A percentile compares a stretch with the other conserved stretches of the same genome.
Evolutionary conservation across 2,888 invertebrate genomes (phyloP).

Genomic region (Elysia crispata): DNA sequence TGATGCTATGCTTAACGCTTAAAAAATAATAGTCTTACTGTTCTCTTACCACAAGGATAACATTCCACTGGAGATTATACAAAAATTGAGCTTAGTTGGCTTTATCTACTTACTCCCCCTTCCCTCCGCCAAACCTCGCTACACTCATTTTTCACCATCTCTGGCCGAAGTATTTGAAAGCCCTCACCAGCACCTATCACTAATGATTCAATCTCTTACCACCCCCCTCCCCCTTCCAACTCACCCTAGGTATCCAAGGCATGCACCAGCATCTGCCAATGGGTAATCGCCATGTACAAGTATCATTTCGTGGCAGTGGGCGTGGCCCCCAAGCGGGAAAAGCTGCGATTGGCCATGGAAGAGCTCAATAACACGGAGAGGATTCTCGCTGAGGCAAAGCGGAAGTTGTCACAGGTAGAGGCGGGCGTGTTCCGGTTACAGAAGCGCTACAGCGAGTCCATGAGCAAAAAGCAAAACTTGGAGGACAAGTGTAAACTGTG

Average conservation of each 20-base stretch:
- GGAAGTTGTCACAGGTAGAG: constrained; percentile 74
- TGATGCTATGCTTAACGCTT: no score
- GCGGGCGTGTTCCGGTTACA: constrained; percentile 76
- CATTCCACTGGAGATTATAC: no score
- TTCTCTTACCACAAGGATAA: no score
- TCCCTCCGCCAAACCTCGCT: no score
- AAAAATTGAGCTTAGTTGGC: no score
- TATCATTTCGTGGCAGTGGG: constrained; percentile 78
- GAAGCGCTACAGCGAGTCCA: constrained; percentile 77
- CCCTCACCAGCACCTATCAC: no score
- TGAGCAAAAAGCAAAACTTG: constrained; percentile 77
- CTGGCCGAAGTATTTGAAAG: no score
- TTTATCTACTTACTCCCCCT: no score
- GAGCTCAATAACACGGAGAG: constrained; percentile 76
- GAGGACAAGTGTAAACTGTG: constrained; percentile 77
- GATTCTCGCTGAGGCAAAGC: constrained; percentile 74
- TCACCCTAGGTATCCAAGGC: constrained; percentile 87
- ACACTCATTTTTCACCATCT: no score
- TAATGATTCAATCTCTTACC: no score
- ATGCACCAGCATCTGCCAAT: constrained; percentile 89
- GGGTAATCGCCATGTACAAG: constrained; percentile 81
- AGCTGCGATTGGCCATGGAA: constrained; percentile 73
- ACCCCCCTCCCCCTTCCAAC: no score
- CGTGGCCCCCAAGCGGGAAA: constrained; percentile 77
- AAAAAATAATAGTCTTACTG: no score